These are phyloP conservation scores for Tarsius wallacei DNA, from an alignment of 2,797 vertebrate species.

Conservation along the genomic window DNA sequence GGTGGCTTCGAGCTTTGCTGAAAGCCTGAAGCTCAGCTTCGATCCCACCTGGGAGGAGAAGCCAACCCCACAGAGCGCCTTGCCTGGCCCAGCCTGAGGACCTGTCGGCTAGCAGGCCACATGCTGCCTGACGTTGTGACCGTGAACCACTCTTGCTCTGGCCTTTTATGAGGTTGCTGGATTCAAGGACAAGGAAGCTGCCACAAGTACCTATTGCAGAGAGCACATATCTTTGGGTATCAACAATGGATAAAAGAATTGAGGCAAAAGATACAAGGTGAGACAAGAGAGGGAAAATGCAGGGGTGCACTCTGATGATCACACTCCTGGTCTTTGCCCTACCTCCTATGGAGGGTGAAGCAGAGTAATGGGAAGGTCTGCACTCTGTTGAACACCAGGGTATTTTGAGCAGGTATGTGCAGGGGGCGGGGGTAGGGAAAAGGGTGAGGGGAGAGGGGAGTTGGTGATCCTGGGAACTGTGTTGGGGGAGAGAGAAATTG, in stretches of 20 bases:
- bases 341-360: not conserved
- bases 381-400: not conserved
- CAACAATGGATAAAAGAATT: not conserved
- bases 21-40: not conserved
- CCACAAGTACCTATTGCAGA: not conserved
- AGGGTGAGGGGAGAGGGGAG: not conserved
- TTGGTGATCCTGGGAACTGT: not conserved
- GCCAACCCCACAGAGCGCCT: rapidly evolving
- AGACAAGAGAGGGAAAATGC: not conserved
- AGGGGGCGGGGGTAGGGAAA: too few relatives aligned
- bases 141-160: not conserved
- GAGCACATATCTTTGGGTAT: not conserved
- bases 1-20: not conserved
- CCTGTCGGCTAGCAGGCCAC: not conserved
- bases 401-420: not conserved
- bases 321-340: not conserved
- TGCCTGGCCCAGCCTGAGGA: not conserved
- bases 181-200: not conserved
- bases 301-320: not conserved
- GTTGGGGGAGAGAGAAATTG: not conserved
- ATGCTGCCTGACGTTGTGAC: not conserved
- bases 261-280: not conserved
- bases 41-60: not conserved
- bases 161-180: not conserved
- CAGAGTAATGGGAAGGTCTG: not conserved